These are phyloP conservation scores for Silurus asotus DNA, from an alignment of 2,113 vertebrate species.

Conservation along the genomic window DNA sequence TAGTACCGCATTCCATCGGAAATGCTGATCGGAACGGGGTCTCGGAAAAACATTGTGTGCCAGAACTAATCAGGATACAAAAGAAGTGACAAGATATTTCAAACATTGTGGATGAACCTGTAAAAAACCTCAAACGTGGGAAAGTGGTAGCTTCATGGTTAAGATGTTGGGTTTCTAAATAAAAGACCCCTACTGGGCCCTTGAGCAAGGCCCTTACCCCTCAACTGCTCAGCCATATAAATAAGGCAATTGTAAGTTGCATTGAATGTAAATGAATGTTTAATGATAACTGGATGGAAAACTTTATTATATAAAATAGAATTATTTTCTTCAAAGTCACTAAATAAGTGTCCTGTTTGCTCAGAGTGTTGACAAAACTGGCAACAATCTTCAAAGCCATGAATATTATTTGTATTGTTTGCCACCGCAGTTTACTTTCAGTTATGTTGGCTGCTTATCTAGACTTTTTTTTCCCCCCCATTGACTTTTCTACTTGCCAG, in stretches of 20 bases:
- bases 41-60: background rate
- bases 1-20: no score
- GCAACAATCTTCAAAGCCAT: background rate
- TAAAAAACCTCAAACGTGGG: no score
- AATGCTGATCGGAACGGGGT: background rate
- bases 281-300: background rate
- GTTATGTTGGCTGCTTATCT: background rate
- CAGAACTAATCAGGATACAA: background rate
- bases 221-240: no score
- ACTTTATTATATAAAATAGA: no score
- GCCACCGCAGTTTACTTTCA: background rate
- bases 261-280: no score
- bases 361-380: background rate
- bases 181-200: no score
- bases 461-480: background rate
- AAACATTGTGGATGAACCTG: no score
- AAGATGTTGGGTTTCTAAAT: no score
- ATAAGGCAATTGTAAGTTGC: no score
- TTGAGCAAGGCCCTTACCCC: no score
- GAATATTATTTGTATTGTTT: background rate
- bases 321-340: background rate
- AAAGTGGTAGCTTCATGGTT: no score
- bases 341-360: background rate
- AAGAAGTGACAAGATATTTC: background rate
- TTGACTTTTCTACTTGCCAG: no score